phyloP scores from a whole-genome alignment of 2,797 vertebrate genomes.

The Benthosema pterotum region DNA sequence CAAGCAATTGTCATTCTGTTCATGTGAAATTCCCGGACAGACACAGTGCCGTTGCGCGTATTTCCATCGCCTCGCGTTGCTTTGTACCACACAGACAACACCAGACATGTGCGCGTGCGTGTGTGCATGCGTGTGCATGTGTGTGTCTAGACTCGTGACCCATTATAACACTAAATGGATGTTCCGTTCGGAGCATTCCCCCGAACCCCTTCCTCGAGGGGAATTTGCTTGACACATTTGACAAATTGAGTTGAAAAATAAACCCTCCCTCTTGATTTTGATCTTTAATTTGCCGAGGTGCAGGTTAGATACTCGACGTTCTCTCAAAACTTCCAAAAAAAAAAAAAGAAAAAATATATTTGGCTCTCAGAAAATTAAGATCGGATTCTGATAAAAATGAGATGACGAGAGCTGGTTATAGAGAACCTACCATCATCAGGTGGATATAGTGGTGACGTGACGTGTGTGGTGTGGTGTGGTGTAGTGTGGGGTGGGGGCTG shows the following conservation, averaged over 20 bases:
- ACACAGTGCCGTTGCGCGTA: background rate
- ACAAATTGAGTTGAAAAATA: too few relatives aligned
- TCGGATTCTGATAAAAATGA: too few relatives aligned
- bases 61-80: background rate
- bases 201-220: constrained; percentile 34
- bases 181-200: constrained; percentile 21
- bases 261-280: too few relatives aligned
- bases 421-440: too few relatives aligned
- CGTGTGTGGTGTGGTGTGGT: constrained; percentile 1
- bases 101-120: constrained; percentile 28
- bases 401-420: too few relatives aligned
- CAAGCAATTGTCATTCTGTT: too few relatives aligned
- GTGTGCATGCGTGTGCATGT: constrained; percentile 15
- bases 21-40: background rate
- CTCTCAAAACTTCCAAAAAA: constrained; percentile 24
- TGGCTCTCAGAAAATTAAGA: too few relatives aligned
- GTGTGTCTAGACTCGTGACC: constrained; percentile 24
- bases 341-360: background rate
- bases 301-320: constrained; percentile 29
- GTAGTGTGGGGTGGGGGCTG: constrained; percentile 25
- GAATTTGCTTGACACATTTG: constrained; percentile 15
- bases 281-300: background rate
- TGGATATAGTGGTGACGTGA: too few relatives aligned
- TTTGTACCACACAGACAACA: constrained; percentile 21
- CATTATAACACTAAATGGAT: constrained; percentile 48